Percentiles rank a stretch among this genome's conserved stretches.
phyloP scores from a whole-genome alignment of 2,113 vertebrate genomes.

The Actenoides lindsayi region DNA sequence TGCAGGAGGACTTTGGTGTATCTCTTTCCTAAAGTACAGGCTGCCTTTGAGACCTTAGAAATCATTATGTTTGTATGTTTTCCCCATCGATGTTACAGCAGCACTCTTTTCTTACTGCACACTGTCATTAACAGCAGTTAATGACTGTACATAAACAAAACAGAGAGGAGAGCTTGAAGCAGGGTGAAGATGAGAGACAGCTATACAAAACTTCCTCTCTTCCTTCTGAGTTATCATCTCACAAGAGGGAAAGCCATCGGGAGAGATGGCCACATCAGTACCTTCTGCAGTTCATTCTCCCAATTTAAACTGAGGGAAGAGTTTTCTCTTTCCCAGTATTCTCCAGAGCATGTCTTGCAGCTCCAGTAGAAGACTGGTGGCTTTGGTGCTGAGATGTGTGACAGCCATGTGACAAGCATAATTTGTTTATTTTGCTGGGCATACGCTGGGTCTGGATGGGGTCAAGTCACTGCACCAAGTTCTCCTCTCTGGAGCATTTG shows the following conservation, averaged over 20 bases:
- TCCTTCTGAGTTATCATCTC: not conserved
- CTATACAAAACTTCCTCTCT: not conserved
- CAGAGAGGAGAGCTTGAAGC: not conserved
- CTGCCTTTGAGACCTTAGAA: not conserved
- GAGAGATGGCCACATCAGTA: not conserved
- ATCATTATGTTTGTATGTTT: not conserved
- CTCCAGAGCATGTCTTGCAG: not conserved
- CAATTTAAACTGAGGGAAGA: not conserved
- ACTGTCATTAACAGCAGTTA: not conserved
- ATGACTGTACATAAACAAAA: not conserved
- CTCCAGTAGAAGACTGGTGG: not conserved
- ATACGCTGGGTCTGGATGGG: not conserved
- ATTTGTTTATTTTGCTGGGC: not conserved
- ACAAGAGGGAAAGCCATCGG: not conserved
- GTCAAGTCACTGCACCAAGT: not conserved
- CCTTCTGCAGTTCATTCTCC: not conserved
- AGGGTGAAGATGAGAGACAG: not conserved
- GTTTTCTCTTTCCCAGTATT: not conserved
- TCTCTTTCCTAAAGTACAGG: not conserved
- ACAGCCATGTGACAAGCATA: not conserved
- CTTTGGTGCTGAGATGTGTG: not conserved
- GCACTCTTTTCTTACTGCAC: not conserved
- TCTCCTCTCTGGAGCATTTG: not conserved
- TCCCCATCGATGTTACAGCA: not conserved
- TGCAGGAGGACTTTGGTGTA: not conserved